Conservation (phyloP, 2,888 invertebrate species). For the Myopa testacea region DNA sequence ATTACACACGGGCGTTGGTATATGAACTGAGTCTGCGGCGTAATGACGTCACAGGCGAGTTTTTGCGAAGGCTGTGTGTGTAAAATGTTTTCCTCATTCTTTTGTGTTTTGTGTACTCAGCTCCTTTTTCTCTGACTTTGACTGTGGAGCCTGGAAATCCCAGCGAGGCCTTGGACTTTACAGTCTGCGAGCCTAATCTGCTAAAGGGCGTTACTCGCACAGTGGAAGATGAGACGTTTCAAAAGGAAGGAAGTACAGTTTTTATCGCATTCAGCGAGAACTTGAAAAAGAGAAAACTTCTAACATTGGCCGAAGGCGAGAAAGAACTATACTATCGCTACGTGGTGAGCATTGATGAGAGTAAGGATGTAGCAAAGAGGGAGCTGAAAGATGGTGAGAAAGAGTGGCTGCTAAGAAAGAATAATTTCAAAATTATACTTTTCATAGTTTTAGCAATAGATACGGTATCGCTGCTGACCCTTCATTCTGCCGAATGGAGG, state of each 20-base stretch:
- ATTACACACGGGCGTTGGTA: constrained; percentile 65
- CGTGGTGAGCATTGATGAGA: constrained; percentile 71
- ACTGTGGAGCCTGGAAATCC: constrained; percentile 45
- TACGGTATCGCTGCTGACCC: constrained; percentile 58
- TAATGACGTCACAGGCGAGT: constrained; percentile 35
- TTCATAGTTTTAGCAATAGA: constrained; percentile 4
- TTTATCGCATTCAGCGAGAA: constrained; percentile 57
- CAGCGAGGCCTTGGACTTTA: not conserved
- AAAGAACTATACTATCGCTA: constrained; percentile 67
- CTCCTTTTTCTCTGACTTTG: constrained; percentile 49
- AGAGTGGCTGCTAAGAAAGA: not conserved
- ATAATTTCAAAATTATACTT: not conserved
- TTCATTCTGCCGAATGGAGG: constrained; percentile 70
- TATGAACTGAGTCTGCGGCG: constrained; percentile 59
- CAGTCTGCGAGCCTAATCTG: constrained; percentile 34
- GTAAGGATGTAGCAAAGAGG: constrained; percentile 68
- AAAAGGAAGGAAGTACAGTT: constrained; percentile 53
- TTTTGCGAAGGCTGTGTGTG: not conserved
- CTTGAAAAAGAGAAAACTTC: constrained; percentile 51
- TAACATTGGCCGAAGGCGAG: constrained; percentile 54
- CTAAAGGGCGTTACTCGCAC: constrained; percentile 57
- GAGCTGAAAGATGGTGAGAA: constrained; percentile 62
- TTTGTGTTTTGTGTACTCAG: constrained; percentile 43
- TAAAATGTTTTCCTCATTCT: too few species aligned
- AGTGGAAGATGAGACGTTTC: constrained; percentile 58